phyloP scores from a whole-genome alignment of 1,140 invertebrate genomes.

The Papilio helenus region DNA sequence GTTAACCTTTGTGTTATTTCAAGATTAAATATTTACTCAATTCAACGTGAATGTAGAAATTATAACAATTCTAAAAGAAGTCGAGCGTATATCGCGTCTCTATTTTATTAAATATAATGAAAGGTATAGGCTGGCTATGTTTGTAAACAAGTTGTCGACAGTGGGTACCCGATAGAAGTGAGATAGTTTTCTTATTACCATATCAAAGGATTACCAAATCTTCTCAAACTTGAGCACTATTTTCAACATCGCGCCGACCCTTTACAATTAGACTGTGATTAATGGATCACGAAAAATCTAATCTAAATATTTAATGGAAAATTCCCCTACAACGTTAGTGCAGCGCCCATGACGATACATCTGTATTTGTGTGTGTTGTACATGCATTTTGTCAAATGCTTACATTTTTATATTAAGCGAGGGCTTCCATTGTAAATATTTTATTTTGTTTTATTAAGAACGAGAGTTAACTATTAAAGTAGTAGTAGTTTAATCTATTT shows the following conservation, averaged over 20 bases:
- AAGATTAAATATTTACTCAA: neutral
- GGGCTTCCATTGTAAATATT: no score
- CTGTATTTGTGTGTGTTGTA: neutral
- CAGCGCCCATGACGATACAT: conserved; percentile 40
- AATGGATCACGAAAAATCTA: conserved; percentile 81
- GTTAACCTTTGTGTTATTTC: neutral
- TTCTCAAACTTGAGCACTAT: conserved; percentile 56
- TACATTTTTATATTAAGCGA: neutral
- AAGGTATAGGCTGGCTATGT: neutral
- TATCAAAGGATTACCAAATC: conserved; percentile 74
- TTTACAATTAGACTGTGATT: conserved; percentile 79
- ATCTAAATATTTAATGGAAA: conserved; percentile 83
- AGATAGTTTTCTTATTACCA: conserved; percentile 69
- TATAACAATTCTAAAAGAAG: neutral
- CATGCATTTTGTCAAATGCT: neutral
- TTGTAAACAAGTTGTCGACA: conserved; percentile 2
- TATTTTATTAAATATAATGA: neutral
- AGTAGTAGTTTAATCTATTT: no score
- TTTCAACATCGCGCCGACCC: conserved; percentile 62
- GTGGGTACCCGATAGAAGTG: conserved; percentile 31
- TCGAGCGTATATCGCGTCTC: no score
- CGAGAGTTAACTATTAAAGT: no score
- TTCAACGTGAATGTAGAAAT: neutral
- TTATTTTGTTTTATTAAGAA: no score
- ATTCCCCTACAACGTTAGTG: conserved; percentile 71